A percentile compares a stretch with the other conserved stretches of the same genome.
These are phyloP conservation scores for Folsomia manolachei DNA, from an alignment of 2,888 invertebrate species.

Conservation along the genomic window DNA sequence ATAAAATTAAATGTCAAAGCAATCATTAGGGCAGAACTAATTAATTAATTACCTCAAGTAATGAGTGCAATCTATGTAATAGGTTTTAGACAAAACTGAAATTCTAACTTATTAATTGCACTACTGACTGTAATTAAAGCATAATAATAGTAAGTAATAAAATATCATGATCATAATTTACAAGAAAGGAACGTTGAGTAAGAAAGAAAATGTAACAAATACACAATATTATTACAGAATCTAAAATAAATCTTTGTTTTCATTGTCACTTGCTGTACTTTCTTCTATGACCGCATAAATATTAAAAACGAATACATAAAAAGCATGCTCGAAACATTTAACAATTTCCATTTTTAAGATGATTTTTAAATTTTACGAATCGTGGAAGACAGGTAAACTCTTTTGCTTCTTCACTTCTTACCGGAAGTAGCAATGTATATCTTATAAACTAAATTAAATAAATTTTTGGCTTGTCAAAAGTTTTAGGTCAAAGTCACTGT, in stretches of 20 bases:
- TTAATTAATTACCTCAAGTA: not conserved
- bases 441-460: too few relatives aligned
- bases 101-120: not conserved
- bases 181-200: not conserved
- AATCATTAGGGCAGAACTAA: not conserved
- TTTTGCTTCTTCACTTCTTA: not conserved
- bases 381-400: too few relatives aligned
- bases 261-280: not conserved
- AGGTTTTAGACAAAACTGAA: not conserved
- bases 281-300: too few relatives aligned
- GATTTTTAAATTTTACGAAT: too few relatives aligned
- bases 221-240: not conserved
- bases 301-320: too few relatives aligned
- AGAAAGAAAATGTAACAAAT: not conserved
- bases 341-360: too few relatives aligned
- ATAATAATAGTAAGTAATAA: not conserved
- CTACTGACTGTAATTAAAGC: not conserved
- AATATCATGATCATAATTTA: not conserved
- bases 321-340: too few relatives aligned
- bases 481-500: not conserved
- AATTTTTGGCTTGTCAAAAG: not conserved
- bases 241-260: constrained; percentile 4
- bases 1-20: not conserved
- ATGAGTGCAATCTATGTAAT: not conserved
- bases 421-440: too few relatives aligned